These are phyloP conservation scores for Lysandra bellargus DNA, from an alignment of 2,888 invertebrate species.

Conservation along the genomic window DNA sequence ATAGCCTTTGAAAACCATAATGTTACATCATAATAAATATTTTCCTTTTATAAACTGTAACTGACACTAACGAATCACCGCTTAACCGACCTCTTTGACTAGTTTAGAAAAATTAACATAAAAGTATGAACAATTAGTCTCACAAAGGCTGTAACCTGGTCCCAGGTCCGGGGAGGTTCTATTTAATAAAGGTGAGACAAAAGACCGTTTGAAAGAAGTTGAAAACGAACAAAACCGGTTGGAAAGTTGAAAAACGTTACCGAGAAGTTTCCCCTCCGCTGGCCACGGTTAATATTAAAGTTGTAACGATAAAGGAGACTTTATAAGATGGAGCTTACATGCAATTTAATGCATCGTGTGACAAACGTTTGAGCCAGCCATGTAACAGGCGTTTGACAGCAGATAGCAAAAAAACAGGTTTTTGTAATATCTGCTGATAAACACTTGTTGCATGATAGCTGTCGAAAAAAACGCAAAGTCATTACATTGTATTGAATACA, in stretches of 20 bases:
- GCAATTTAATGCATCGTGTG: not conserved
- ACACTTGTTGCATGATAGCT: too few relatives aligned
- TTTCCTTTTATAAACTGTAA: not conserved
- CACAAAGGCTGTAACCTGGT: slow-evolving; percentile 17
- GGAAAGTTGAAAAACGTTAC: not conserved
- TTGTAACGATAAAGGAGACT: not conserved
- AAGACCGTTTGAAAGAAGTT: slow-evolving; percentile 29
- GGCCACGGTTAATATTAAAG: not conserved
- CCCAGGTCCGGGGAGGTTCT: not conserved
- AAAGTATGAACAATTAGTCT: slow-evolving; percentile 26
- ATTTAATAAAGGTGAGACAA: slow-evolving; percentile 29
- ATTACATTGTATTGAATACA: too few relatives aligned
- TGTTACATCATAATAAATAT: too few relatives aligned
- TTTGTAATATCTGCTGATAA: too few relatives aligned
- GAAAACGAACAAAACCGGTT: slow-evolving; percentile 15
- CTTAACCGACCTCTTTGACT: slow-evolving; percentile 19
- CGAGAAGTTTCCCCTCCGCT: not conserved
- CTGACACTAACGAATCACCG: slow-evolving; percentile 8
- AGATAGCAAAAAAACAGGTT: too few relatives aligned
- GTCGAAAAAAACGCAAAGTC: too few relatives aligned
- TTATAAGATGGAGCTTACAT: not conserved
- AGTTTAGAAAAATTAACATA: slow-evolving; percentile 20
- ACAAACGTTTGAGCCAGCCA: too few relatives aligned
- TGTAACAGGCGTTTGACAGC: too few relatives aligned
- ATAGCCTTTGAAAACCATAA: too few relatives aligned